Evolutionary conservation across 1,140 invertebrate genomes (phyloP), one percentile per base, ranked within the genome.

Genomic region (Drosophila kanapiae): DNA sequence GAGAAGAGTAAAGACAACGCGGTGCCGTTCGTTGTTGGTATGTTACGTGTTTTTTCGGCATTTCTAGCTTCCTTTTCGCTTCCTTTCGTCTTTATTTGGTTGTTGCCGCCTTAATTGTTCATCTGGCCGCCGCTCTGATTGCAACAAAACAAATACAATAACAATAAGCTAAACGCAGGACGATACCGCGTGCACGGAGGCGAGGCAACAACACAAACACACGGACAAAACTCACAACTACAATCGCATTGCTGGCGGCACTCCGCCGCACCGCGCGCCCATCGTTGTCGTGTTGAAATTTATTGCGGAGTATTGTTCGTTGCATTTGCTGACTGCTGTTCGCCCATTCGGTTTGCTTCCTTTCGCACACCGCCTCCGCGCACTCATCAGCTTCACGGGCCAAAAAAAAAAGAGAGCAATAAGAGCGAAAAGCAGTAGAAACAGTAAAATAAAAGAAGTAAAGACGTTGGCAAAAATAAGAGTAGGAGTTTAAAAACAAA

Each of bases 1-100:
- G 53, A 37, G 18, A 23, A 56, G 53, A 56, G 35, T 38, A 37
- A 56, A 56, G 53, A 56, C 53, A 56, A 56, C 53, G 53, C 53
- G 53, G 53, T 56, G 53, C 35, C 18, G 53, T 56, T 38, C 53
- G 53, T 38, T 58, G 58, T 65, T 65, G 59, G 63, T 58, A 67
- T 67, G 69, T 72, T 72, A 72, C 69, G 69, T 72, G 67, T 69
- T 69, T 72, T 71, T 72, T 72, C 67, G 69, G 69, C 69, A 72
- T 72, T 59, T 49, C 53, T 68, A 54, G 69, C 68, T 72, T 72
- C 69, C 43, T 71, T 59, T 71, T 72, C 23, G 67, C 35, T 59
- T 72, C 69, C 69, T 59, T 61, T 35, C 67, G 8, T 48, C 53
- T 37, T 49, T 72, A 45, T 58, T 70, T 54, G 49, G 53, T 72